phyloP scores from a whole-genome alignment of 2,113 vertebrate genomes.

The Pagrus major region DNA sequence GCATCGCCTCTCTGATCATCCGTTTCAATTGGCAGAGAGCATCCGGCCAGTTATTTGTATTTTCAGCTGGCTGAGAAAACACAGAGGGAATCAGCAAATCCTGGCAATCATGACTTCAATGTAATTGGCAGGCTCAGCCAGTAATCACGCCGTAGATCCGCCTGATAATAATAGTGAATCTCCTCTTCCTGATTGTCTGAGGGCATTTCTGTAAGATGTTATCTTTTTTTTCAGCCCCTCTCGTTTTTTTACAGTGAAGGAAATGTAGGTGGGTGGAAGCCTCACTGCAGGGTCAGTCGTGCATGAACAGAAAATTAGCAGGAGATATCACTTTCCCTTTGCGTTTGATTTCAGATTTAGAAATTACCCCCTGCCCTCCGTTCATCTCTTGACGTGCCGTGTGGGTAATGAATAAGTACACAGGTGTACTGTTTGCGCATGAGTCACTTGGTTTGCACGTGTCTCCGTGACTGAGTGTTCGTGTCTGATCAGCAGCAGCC shows the following conservation, averaged over 20 bases:
- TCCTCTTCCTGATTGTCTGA: slow-evolving; percentile 61
- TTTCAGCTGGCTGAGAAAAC: slow-evolving; percentile 56
- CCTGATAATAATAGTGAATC: slow-evolving; percentile 59
- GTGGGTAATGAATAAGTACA: slow-evolving; percentile 28
- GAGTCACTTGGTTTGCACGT: slow-evolving; percentile 12
- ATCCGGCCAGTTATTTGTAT: slow-evolving; percentile 61
- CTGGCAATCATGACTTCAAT: slow-evolving; percentile 57
- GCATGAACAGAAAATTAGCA: slow-evolving; percentile 49
- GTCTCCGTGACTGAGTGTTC: not conserved
- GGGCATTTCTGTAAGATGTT: slow-evolving; percentile 54
- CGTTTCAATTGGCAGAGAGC: slow-evolving; percentile 31
- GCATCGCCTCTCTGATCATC: slow-evolving; percentile 28
- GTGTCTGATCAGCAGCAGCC: slow-evolving; percentile 31
- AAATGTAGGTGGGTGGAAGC: slow-evolving; percentile 2
- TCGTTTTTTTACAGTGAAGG: slow-evolving; percentile 28
- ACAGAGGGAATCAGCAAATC: slow-evolving; percentile 56
- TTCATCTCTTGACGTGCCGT: slow-evolving; percentile 21
- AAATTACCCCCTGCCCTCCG: slow-evolving; percentile 41
- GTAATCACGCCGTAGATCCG: slow-evolving; percentile 60
- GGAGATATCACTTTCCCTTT: slow-evolving; percentile 47
- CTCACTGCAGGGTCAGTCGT: slow-evolving; percentile 24
- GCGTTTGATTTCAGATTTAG: slow-evolving; percentile 47
- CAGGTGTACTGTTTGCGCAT: not conserved
- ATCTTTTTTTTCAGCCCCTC: not conserved
- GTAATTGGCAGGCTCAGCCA: slow-evolving; percentile 65